Evolutionary conservation across 2,113 vertebrate genomes (phyloP).

Genomic region (Athene noctua): DNA sequence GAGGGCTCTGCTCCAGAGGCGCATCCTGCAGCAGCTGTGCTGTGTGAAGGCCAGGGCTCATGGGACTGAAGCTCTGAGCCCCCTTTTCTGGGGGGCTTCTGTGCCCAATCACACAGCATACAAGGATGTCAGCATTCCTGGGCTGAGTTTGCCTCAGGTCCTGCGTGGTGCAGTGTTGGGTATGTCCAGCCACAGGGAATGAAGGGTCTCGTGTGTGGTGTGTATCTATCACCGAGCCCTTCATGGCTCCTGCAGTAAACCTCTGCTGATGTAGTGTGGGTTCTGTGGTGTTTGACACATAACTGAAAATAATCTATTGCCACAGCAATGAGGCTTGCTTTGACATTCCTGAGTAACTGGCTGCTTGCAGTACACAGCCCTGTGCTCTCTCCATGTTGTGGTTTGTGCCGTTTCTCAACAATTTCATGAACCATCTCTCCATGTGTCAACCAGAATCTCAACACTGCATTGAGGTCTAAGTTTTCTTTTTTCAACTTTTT

Average conservation of each 20-base stretch:
- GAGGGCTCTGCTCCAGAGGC: background rate
- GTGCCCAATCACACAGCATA: accelerated
- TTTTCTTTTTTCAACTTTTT: background rate
- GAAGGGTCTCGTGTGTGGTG: background rate
- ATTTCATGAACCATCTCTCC: background rate
- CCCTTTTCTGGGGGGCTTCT: background rate
- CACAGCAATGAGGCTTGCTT: background rate
- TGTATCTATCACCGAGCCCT: background rate
- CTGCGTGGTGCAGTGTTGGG: background rate
- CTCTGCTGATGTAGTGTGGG: background rate
- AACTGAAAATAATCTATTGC: background rate
- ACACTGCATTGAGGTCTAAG: background rate
- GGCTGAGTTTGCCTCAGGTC: background rate
- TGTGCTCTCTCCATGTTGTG: background rate
- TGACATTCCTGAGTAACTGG: background rate
- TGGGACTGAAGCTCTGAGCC: background rate
- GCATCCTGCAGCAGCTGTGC: background rate
- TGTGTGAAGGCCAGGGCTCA: background rate
- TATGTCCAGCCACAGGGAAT: background rate
- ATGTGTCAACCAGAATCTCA: background rate
- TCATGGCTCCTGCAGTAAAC: background rate
- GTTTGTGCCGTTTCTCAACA: background rate
- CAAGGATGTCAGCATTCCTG: accelerated
- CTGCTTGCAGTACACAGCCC: background rate
- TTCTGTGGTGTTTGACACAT: background rate